phyloP scores from a whole-genome alignment of 1,140 invertebrate species.

The Trypoxylus dichotomus region DNA sequence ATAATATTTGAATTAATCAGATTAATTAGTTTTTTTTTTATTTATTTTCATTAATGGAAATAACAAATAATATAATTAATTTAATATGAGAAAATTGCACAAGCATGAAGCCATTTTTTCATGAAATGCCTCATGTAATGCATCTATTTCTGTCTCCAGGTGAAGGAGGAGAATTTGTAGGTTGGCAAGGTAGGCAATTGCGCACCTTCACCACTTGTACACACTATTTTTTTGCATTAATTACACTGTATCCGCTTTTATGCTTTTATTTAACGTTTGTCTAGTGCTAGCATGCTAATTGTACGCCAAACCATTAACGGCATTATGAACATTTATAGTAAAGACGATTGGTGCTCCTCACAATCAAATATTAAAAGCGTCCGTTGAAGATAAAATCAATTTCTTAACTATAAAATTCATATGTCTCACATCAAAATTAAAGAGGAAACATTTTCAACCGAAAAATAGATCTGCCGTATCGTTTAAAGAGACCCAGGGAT shows the following conservation, averaged over 20 bases:
- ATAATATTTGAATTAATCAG: constrained; percentile 36
- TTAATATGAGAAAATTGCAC: constrained; percentile 44
- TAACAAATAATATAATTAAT: constrained; percentile 29
- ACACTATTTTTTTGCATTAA: constrained; percentile 31
- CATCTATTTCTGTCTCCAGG: constrained; percentile 64
- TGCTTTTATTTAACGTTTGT: constrained; percentile 30
- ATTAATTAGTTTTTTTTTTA: constrained; percentile 28
- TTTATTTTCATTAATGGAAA: constrained; percentile 30
- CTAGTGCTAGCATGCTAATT: constrained; percentile 48
- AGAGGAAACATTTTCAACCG: not conserved
- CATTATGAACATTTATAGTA: not conserved
- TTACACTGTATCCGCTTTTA: constrained; percentile 41
- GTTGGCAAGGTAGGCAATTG: constrained; percentile 77
- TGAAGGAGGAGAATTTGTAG: constrained; percentile 81
- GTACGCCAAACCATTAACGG: constrained; percentile 30
- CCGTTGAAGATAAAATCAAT: not conserved
- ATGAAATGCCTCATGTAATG: constrained; percentile 54
- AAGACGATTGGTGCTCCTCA: not conserved
- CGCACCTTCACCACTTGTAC: constrained; percentile 53
- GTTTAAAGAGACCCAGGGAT: not conserved
- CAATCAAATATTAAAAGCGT: not conserved
- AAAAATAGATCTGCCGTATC: not conserved
- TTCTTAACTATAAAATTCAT: not conserved
- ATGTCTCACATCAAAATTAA: constrained; percentile 5
- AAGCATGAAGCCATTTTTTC: constrained; percentile 51